Conservation (phyloP, 2,113 vertebrate genomes). For the Eupsittula cactorum region DNA sequence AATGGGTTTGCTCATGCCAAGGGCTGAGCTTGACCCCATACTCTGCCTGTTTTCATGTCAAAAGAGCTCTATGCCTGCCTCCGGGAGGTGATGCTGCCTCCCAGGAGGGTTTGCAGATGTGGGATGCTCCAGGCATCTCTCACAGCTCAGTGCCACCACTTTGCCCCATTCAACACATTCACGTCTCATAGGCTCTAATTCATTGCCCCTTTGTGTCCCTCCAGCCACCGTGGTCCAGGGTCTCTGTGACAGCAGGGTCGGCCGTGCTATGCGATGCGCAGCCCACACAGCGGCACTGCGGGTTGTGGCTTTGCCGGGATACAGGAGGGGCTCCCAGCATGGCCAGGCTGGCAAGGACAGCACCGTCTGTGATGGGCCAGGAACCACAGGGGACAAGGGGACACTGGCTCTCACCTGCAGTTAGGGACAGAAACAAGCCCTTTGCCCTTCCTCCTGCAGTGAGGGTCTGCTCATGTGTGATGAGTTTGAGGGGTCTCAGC, state of each 20-base stretch:
- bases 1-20: accelerated
- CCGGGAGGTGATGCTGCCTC: neutral
- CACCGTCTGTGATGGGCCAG: neutral
- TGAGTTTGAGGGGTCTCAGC: neutral
- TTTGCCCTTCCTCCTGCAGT: neutral
- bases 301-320: neutral
- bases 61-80: neutral
- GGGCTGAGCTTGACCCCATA: accelerated
- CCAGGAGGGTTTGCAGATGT: accelerated
- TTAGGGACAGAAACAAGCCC: neutral
- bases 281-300: conserved; percentile 68
- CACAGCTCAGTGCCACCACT: neutral
- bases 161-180: accelerated
- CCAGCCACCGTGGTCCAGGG: neutral
- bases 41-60: neutral
- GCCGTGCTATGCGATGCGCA: conserved; percentile 1
- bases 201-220: accelerated
- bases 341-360: neutral
- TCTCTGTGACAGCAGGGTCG: neutral
- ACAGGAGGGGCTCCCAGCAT: neutral
- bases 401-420: accelerated
- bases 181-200: neutral
- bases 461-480: neutral
- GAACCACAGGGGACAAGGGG: accelerated
- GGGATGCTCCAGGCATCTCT: neutral